Percentiles rank a stretch among this genome's conserved stretches.
Conservation (phyloP, 2,797 vertebrate genomes). For the Coranthus polyacanthus region DNA sequence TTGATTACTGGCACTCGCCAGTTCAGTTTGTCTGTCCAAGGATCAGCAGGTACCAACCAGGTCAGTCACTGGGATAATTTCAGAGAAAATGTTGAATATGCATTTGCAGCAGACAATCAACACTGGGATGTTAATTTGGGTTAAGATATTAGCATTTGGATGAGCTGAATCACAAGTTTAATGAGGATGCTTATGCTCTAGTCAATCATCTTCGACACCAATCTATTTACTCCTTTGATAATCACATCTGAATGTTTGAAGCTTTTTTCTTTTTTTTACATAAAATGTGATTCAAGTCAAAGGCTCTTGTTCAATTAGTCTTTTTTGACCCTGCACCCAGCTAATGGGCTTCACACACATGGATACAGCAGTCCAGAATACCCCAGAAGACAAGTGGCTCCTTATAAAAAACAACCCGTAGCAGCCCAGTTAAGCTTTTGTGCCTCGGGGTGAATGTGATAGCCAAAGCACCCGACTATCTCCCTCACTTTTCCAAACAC, state of each 20-base stretch:
- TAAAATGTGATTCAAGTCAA: conserved; percentile 75
- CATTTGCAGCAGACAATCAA: conserved; percentile 75
- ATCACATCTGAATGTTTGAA: conserved; percentile 74
- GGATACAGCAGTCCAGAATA: conserved; percentile 53
- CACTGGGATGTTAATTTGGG: conserved; percentile 76
- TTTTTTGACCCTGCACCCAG: conserved; percentile 74
- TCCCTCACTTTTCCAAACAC: conserved; percentile 31
- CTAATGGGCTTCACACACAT: conserved; percentile 53
- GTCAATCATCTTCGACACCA: conserved; percentile 64
- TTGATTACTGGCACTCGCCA: conserved; percentile 81
- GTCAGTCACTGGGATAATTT: conserved; percentile 84
- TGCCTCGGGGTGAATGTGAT: conserved; percentile 68
- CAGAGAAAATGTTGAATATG: conserved; percentile 83
- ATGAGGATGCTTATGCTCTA: conserved; percentile 77
- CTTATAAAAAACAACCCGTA: conserved; percentile 81
- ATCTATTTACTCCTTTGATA: conserved; percentile 68
- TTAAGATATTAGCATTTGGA: conserved; percentile 80
- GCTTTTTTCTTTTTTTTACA: conserved; percentile 55
- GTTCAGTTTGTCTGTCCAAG: conserved; percentile 81
- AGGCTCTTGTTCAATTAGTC: conserved; percentile 81
- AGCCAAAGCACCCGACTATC: conserved; percentile 64
- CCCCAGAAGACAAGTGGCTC: conserved; percentile 67
- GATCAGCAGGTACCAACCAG: conserved; percentile 83
- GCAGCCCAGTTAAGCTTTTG: conserved; percentile 58
- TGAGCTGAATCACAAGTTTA: conserved; percentile 75